Evolutionary conservation across 2,888 invertebrate species (phyloP).

Genomic region (Drosophila leonis): DNA sequence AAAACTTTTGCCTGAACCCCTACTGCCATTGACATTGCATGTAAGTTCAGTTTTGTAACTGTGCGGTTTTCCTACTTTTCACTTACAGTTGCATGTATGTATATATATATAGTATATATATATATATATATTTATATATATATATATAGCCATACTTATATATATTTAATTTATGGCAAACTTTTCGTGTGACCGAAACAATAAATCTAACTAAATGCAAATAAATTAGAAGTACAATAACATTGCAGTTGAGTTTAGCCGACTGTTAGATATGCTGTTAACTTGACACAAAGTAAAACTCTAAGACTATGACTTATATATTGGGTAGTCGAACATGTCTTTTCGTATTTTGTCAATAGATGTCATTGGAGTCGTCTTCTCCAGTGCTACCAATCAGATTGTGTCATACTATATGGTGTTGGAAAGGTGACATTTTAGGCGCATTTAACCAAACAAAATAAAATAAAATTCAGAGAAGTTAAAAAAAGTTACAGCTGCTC

Average conservation of each 20-base stretch:
- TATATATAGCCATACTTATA: neutral
- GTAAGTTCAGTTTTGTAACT: constrained; percentile 9
- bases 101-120: neutral
- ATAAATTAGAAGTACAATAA: constrained; percentile 35
- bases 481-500: too few species aligned
- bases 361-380: too few species aligned
- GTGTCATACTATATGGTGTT: too few species aligned
- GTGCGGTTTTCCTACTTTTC: constrained; percentile 33
- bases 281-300: neutral
- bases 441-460: too few species aligned
- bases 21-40: constrained; percentile 29
- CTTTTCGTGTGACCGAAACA: constrained; percentile 69
- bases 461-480: too few species aligned
- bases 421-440: too few species aligned
- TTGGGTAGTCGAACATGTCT: too few species aligned
- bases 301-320: neutral
- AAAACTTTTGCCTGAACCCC: constrained; percentile 21
- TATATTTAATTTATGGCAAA: constrained; percentile 55
- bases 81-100: constrained; percentile 10
- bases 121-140: neutral
- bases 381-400: too few species aligned
- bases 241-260: neutral
- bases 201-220: constrained; percentile 62
- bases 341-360: too few species aligned
- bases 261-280: neutral